Percentiles rank a stretch among this genome's conserved stretches.
phyloP scores from a whole-genome alignment of 1,140 invertebrate species.

The Leptinotarsa texana region DNA sequence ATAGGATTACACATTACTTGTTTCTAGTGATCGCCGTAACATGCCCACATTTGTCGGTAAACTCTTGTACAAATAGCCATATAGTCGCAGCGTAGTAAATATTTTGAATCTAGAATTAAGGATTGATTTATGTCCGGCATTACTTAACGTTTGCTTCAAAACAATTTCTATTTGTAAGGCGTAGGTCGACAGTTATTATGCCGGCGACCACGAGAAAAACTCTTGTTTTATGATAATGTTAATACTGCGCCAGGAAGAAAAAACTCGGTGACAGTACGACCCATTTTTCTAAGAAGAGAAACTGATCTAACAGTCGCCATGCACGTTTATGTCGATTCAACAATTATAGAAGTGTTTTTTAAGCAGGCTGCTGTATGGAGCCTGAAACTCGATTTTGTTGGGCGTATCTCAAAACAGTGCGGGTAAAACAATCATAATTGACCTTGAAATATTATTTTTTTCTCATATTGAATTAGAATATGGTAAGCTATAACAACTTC shows the following conservation, averaged over 20 bases:
- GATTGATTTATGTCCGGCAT: conserved; percentile 8
- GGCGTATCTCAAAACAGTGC: no score
- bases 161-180: conserved; percentile 2
- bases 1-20: background rate
- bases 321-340: background rate
- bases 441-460: no score
- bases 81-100: background rate
- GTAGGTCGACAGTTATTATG: background rate
- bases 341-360: no score
- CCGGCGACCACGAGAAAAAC: background rate
- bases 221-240: background rate
- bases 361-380: no score
- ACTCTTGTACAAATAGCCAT: background rate
- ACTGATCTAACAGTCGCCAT: background rate
- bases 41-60: background rate
- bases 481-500: no score
- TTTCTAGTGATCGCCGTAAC: background rate
- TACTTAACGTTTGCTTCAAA: background rate
- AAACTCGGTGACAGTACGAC: background rate
- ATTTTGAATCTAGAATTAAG: background rate
- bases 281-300: background rate
- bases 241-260: background rate
- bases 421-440: no score
- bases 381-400: no score
- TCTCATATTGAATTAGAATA: no score